These are phyloP conservation scores for Ptyas mucosa DNA, from an alignment of 2,113 vertebrate genomes.

Conservation along the genomic window DNA sequence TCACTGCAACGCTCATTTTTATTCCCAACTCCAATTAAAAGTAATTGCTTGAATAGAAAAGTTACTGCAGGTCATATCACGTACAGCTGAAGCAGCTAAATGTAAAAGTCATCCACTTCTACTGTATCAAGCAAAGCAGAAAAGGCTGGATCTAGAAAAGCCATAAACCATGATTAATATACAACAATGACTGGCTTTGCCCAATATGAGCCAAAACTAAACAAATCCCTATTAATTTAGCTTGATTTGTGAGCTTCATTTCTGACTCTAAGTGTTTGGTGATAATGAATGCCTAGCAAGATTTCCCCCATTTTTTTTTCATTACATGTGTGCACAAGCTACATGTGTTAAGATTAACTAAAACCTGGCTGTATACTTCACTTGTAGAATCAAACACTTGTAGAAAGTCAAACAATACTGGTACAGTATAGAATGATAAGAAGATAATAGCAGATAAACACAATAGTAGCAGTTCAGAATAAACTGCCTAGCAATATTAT, in stretches of 20 bases:
- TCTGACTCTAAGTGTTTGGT: background rate
- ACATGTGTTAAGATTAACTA: background rate
- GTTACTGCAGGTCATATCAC: background rate
- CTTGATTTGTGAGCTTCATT: background rate
- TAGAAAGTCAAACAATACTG: background rate
- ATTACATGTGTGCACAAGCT: background rate
- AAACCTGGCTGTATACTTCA: background rate
- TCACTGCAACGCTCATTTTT: slow-evolving; percentile 27
- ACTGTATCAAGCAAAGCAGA: background rate
- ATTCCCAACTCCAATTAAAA: slow-evolving; percentile 7
- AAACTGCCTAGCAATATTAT: background rate
- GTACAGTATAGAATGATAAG: background rate
- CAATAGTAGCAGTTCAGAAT: background rate
- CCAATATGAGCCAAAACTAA: background rate
- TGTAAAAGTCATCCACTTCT: background rate
- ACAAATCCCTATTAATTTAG: background rate
- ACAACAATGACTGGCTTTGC: background rate
- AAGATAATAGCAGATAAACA: background rate
- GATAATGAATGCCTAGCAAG: background rate
- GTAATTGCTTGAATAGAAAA: background rate
- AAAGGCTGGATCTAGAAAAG: background rate
- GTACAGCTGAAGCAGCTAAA: background rate
- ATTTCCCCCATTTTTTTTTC: background rate
- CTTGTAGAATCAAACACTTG: background rate
- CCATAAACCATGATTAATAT: background rate